Evolutionary conservation across 2,888 invertebrate species (phyloP), one percentile per base, ranked within the genome.

Genomic region (Sycophila texana): DNA sequence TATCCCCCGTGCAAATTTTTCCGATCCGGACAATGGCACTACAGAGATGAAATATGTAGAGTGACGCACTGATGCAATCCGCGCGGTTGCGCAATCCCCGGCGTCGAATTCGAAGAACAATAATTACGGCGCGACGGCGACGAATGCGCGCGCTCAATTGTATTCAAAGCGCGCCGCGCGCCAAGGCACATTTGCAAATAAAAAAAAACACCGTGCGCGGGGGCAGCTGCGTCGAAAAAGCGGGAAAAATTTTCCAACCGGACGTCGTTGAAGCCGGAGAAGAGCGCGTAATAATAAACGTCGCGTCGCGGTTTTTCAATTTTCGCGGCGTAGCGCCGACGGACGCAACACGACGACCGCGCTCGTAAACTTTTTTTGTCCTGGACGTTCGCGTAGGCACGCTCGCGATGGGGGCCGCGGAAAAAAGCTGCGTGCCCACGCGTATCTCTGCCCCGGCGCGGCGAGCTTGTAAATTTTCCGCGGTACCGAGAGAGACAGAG

Each of bases 401-500:
- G 30, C 30, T n/a, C n/a, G n/a, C n/a, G n/a, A n/a, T n/a, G 30
- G 30, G 30, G 30, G 30, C 7, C 30, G 30, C 30, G 18, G 26
- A 30, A 20, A 16, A 74, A 53, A 61, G 4, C 49, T 12, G 18
- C 30, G 1, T 4, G 20, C n/a, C 18, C 26, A 4, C 26, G 51
- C 12, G 39, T 14, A 39, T 61, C 4, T 16, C 61, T 5, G 61
- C 12, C 20, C 30, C 30, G 30, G 30, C 30, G 30, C 58, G 58
- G 14, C 10, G 58, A 30, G 30, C 67, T 67, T 75, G 74, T 74
- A 75, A 67, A 74, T 74, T 67, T 74, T 74, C 57, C 49, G 18
- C 73, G 63, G 49, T 5, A 13, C 57, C n/a, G n/a, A n/a, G n/a
- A n/a, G n/a, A n/a, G n/a, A n/a, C n/a, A n/a, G n/a, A n/a, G n/a